A percentile compares a stretch with the other conserved stretches of the same genome.
phyloP scores from a whole-genome alignment of 64 coral and sea anemone genomes.

The Catalaphyllia jardinei region DNA sequence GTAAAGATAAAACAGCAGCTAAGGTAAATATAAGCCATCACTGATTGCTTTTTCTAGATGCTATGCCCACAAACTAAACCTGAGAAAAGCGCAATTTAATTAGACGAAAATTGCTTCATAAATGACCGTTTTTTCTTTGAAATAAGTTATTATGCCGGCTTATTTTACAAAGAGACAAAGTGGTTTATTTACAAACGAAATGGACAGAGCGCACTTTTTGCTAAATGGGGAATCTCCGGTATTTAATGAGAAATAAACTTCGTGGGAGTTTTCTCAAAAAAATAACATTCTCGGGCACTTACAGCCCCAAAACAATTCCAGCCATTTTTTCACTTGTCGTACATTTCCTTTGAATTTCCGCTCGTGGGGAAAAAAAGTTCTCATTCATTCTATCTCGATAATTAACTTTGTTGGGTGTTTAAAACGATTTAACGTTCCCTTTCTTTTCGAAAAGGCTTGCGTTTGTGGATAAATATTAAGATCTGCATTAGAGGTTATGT shows the following conservation, averaged over 20 bases:
- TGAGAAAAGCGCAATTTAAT: slow-evolving; percentile 42
- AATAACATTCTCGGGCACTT: not conserved
- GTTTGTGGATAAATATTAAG: too few species aligned
- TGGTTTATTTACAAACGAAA: not conserved
- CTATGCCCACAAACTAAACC: slow-evolving; percentile 7
- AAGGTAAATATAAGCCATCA: slow-evolving; percentile 12
- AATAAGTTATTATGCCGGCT: not conserved
- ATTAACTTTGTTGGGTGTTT: not conserved
- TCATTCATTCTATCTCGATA: not conserved
- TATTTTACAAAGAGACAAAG: not conserved
- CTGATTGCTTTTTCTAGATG: slow-evolving; percentile 32
- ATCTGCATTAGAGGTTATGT: too few species aligned
- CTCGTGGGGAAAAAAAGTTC: not conserved
- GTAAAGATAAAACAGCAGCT: slow-evolving; percentile 18
- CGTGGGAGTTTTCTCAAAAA: not conserved
- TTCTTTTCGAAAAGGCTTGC: not conserved
- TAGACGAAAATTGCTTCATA: slow-evolving; percentile 17
- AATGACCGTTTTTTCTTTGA: slow-evolving; percentile 16
- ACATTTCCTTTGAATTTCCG: not conserved
- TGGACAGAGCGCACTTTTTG: not conserved
- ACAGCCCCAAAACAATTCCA: not conserved
- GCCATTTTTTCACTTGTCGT: not conserved
- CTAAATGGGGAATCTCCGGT: not conserved
- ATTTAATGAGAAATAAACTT: slow-evolving; percentile 11
- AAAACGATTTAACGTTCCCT: not conserved